Evolutionary conservation across 2,888 invertebrate genomes (phyloP), one percentile per base, ranked within the genome.

Genomic region (Dascillus cervinus): DNA sequence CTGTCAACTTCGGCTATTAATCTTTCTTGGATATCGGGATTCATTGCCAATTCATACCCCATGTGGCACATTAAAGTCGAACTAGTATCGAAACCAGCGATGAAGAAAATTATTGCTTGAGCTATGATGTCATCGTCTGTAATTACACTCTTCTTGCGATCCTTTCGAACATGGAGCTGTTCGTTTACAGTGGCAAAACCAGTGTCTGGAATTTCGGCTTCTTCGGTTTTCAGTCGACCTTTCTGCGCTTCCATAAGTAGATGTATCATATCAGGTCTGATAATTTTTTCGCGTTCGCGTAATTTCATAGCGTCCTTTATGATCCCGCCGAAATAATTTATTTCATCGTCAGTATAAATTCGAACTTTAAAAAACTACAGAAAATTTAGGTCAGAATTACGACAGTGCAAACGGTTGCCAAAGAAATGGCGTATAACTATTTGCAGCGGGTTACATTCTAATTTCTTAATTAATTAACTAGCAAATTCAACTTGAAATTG

Each of bases 21-120:
- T 27, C 53, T 67, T 2, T 67, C 62, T 50, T 79, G 79, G 1
- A 73, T 55, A 0, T 78, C 74, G 10, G 70, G 68, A 56, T 78
- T 68, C 3, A 71, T 28, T 14, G 75, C 73, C 11, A 79, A 48
- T 52, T 77, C 77, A 25, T 75, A 66, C 0, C 71, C 55, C 0
- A 68, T 48, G 37, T 75, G 74, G 0, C 62, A 60, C 44, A 70
- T 58, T 4, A 62, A 41, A 31, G 64, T 59, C 0, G 70, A 63
- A 0, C 64, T 61, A 1, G 67, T 62, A 19, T 71, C 71, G 41
- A 66, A 70, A 1, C 70, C 71, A 13, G 67, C 71, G 2, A 70
- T 50, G 51, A 69, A 69, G 56, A 70, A 70, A 2, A 68, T 39
- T 2, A 70, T 39, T n/a, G 65, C 65, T 52, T 76, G 75, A 0